Conservation (phyloP, 2,113 vertebrate species). For the Lutjanus erythropterus region DNA sequence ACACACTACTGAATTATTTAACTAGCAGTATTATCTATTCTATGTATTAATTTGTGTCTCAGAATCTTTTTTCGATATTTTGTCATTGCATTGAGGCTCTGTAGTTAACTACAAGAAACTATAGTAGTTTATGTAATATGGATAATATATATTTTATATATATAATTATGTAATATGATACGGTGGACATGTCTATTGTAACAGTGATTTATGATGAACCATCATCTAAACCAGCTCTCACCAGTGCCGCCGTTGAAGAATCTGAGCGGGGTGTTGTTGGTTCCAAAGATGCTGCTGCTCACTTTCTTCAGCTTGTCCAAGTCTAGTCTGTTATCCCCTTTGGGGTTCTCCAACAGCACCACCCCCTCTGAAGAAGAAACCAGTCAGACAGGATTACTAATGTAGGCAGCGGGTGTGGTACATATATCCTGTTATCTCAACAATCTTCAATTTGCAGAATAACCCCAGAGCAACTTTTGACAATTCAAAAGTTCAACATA, state of each 20-base stretch:
- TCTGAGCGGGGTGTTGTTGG: constrained; percentile 81
- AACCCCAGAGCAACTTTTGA: neutral
- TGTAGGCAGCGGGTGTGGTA: neutral
- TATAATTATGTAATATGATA: too few species aligned
- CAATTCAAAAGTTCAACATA: neutral
- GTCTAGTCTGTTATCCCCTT: constrained; percentile 89
- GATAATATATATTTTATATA: too few species aligned
- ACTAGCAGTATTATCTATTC: too few species aligned
- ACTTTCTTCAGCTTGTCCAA: constrained; percentile 86
- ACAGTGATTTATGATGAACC: neutral
- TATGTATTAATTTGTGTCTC: too few species aligned
- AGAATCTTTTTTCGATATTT: too few species aligned
- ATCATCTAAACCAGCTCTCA: constrained; percentile 73
- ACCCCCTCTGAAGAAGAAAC: constrained; percentile 87
- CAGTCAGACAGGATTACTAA: constrained; percentile 6
- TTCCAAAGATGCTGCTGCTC: constrained; percentile 89
- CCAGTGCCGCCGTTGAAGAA: constrained; percentile 88
- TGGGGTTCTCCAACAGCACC: constrained; percentile 95
- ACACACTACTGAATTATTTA: neutral
- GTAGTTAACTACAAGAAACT: too few species aligned
- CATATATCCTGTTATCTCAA: neutral
- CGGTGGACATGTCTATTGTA: neutral
- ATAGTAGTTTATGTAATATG: too few species aligned
- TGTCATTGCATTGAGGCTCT: too few species aligned
- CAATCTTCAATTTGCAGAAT: neutral